These are phyloP conservation scores for Lepidurus apus DNA, from an alignment of 1,140 invertebrate species.

Conservation along the genomic window DNA sequence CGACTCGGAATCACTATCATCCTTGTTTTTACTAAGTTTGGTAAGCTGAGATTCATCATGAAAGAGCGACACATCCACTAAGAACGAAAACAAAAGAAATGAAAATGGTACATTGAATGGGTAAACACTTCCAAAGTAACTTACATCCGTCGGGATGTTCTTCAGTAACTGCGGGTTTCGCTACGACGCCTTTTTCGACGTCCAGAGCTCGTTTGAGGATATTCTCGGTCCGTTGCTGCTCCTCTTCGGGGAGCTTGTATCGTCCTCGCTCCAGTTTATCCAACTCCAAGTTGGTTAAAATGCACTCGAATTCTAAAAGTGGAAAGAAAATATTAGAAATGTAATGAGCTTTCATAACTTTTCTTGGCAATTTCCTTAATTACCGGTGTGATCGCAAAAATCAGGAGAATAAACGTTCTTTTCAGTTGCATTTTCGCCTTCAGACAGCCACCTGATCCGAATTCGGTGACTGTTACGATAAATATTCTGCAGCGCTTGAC, in stretches of 20 bases:
- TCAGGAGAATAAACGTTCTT: constrained; percentile 77
- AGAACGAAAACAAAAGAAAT: constrained; percentile 41
- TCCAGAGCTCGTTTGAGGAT: constrained; percentile 77
- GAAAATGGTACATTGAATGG: background rate
- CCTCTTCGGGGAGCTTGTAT: constrained; percentile 62
- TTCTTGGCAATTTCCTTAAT: constrained; percentile 32
- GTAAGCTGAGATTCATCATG: constrained; percentile 71
- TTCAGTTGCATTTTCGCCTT: constrained; percentile 54
- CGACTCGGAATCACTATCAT: constrained; percentile 32
- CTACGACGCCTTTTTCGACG: constrained; percentile 65
- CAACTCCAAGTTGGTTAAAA: constrained; percentile 77
- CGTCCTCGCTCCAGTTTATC: constrained; percentile 59
- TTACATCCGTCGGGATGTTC: constrained; percentile 79
- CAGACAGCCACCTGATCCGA: constrained; percentile 81
- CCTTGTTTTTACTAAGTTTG: constrained; percentile 45
- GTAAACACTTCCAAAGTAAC: constrained; percentile 44
- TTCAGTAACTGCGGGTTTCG: constrained; percentile 62
- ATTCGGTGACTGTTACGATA: constrained; percentile 74
- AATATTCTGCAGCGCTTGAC: constrained; percentile 84
- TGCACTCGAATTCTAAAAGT: constrained; percentile 75
- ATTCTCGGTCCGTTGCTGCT: constrained; percentile 69
- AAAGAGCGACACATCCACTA: constrained; percentile 72
- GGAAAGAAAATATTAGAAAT: constrained; percentile 34
- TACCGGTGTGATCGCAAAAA: constrained; percentile 81
- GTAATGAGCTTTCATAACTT: background rate